Evolutionary conservation across 2,113 vertebrate genomes (phyloP).

Genomic region (Camelus dromedarius): DNA sequence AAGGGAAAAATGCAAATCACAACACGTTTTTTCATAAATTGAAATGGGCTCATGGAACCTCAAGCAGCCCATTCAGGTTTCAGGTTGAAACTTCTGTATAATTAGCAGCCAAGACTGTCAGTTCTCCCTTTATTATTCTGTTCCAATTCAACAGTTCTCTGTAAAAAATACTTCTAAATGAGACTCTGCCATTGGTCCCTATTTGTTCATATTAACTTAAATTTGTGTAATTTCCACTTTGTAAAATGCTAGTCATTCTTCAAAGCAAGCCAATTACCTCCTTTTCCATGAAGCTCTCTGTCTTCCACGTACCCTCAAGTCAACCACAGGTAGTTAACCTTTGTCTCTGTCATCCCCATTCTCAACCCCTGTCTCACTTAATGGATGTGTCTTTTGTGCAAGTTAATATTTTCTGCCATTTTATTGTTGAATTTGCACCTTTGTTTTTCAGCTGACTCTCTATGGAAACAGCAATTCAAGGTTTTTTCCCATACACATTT

Average conservation of each 20-base stretch:
- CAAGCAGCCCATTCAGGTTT: not conserved
- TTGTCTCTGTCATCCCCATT: not conserved
- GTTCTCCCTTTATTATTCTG: not conserved
- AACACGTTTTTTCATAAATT: not conserved
- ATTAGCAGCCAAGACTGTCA: not conserved
- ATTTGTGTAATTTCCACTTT: conserved; percentile 16
- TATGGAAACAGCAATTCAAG: not conserved
- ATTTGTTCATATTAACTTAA: not conserved
- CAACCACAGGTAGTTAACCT: not conserved
- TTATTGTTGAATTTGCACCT: not conserved
- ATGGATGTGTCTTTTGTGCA: not conserved
- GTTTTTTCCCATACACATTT: not conserved
- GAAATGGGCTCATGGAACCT: rapidly evolving
- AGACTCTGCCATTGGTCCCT: not conserved
- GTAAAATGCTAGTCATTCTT: not conserved
- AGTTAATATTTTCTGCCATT: not conserved
- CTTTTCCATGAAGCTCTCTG: not conserved
- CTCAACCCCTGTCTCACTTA: not conserved
- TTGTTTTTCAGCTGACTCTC: not conserved
- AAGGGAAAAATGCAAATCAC: not conserved
- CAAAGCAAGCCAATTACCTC: not conserved
- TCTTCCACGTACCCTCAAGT: not conserved
- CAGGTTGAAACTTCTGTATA: not conserved
- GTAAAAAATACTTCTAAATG: not conserved
- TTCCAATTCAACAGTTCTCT: not conserved